Evolutionary conservation across 1,140 invertebrate genomes (phyloP), one percentile per base, ranked within the genome.

Genomic region (Brachionus calyciflorus): DNA sequence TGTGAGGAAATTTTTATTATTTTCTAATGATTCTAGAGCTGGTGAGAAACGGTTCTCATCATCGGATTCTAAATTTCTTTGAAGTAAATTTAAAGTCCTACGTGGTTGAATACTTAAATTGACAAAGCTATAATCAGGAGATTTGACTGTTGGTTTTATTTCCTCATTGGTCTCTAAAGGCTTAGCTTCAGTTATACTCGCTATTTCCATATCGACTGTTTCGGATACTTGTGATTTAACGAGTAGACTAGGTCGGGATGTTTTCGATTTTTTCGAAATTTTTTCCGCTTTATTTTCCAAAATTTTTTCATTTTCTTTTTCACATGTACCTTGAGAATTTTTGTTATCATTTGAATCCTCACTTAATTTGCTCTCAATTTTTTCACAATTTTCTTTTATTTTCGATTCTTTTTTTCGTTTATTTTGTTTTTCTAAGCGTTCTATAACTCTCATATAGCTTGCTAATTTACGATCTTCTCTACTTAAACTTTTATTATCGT

Each of bases 101-200:
- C 60, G 14, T n/a, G 60, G 60, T 26, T 65, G 60, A 12, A 65
- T 65, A n/a, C 37, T 44, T 10, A 65, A 37, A 44, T 65, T 44
- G 1, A 65, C 60, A 28, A 65, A 65, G 24, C 60, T 65, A 28
- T 65, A 65, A 24, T 65, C 60, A 41, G 60, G 60, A 6, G 60
- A 65, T 65, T 65, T 65, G 37, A 65, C 33, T 2, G 0, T n/a
- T 2, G 41, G 21, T 10, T 65, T 44, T 12, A 21, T 19, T 12
- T 65, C 10, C 1, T 65, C 10, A 3, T 44, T n/a, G n/a, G n/a
- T 41, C 3, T 41, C 19, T 17, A 21, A 10, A 2, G 60, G 60
- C 14, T 26, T 46, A 37, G 9, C 33, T 19, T 65, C 60, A 24
- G 41, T 65, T 14, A 65, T 65, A 19, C 19, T 65, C 0, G 60